These are phyloP conservation scores for Aleiodes testaceus DNA, from an alignment of 2,888 invertebrate genomes.

Conservation along the genomic window DNA sequence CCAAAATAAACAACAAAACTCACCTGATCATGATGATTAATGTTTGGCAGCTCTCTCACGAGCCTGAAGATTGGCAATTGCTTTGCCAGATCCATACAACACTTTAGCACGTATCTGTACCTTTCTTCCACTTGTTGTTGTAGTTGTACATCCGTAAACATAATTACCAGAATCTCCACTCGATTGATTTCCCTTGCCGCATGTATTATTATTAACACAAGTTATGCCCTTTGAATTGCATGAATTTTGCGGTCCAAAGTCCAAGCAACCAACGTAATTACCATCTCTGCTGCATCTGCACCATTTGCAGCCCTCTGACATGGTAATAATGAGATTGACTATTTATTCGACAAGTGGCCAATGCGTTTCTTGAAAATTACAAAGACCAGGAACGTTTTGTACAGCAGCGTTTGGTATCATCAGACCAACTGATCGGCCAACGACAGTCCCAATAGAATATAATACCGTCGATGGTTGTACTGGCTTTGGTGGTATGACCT, in stretches of 20 bases:
- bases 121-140: conserved; percentile 49
- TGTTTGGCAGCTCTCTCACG: conserved; percentile 66
- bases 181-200: background rate
- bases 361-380: too few species aligned
- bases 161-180: conserved; percentile 27
- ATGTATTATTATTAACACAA: conserved; percentile 21
- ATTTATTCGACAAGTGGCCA: background rate
- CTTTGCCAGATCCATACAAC: conserved; percentile 67
- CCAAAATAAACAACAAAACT: background rate
- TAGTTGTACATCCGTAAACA: conserved; percentile 40
- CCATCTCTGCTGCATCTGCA: conserved; percentile 59
- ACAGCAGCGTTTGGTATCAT: conserved; percentile 50
- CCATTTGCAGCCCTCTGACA: conserved; percentile 67
- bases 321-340: conserved; percentile 40
- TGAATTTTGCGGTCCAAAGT: conserved; percentile 55
- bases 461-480: conserved; percentile 55
- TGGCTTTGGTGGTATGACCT: conserved; percentile 42
- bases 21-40: conserved; percentile 51
- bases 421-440: conserved; percentile 64
- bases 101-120: conserved; percentile 69
- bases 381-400: background rate
- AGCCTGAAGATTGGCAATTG: conserved; percentile 67
- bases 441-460: conserved; percentile 56
- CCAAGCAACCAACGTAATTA: conserved; percentile 62
- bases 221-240: conserved; percentile 52